Conservation (phyloP, 2,113 vertebrate species). For the Anhinga rufa region DNA sequence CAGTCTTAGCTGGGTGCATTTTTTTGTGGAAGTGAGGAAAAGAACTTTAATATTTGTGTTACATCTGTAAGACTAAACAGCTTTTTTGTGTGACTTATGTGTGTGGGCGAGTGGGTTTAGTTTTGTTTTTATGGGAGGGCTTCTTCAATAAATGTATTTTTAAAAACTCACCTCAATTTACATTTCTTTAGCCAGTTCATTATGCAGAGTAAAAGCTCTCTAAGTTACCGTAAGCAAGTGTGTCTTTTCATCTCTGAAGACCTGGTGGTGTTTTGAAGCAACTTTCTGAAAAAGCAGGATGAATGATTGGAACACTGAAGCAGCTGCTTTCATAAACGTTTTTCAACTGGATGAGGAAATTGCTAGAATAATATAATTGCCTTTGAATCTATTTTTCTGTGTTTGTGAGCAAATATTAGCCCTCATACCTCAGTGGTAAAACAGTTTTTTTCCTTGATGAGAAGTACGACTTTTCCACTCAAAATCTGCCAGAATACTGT, state of each 20-base stretch:
- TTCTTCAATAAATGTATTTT: not conserved
- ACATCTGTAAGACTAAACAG: not conserved
- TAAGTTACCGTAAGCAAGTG: not conserved
- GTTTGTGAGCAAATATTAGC: not conserved
- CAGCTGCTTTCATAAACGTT: not conserved
- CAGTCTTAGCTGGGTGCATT: not conserved
- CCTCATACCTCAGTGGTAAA: not conserved
- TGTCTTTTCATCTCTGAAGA: not conserved
- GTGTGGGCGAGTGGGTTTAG: not conserved
- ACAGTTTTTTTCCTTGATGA: not conserved
- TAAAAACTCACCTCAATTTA: not conserved
- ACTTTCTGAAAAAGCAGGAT: not conserved
- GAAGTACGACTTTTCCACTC: not conserved
- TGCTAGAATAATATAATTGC: not conserved
- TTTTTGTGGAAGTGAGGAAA: not conserved
- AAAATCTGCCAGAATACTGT: not conserved
- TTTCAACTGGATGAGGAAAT: not conserved
- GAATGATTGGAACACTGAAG: not conserved
- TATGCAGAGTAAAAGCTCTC: not conserved
- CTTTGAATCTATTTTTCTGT: not conserved
- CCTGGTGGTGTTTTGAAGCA: not conserved
- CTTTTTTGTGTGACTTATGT: not conserved
- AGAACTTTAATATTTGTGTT: not conserved
- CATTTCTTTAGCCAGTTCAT: not conserved
- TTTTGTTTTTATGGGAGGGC: not conserved